Evolutionary conservation across 2,888 invertebrate species (phyloP).

Genomic region (Hirtodrosophila cameraria): DNA sequence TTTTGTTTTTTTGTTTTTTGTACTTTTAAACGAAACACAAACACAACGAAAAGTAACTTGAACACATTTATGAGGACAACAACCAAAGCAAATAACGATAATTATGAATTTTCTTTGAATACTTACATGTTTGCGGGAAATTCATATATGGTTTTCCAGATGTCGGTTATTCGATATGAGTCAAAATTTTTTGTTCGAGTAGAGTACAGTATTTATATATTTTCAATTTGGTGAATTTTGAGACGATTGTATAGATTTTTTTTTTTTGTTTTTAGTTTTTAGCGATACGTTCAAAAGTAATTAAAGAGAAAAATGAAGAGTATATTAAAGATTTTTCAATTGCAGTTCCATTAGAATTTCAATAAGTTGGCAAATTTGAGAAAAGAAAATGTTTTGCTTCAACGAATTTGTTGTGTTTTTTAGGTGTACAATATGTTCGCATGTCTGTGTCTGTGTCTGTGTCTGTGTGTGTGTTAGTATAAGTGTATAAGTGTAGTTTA

Average conservation of each 20-base stretch:
- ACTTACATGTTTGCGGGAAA: conserved; percentile 62
- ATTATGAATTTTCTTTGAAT: conserved; percentile 61
- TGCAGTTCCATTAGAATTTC: conserved; percentile 67
- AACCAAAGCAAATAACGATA: conserved; percentile 76
- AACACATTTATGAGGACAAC: conserved; percentile 76
- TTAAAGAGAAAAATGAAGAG: conserved; percentile 80
- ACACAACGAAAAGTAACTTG: conserved; percentile 70
- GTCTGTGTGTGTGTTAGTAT: no score
- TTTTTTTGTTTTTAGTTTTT: conserved; percentile 42
- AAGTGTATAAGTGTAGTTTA: conserved; percentile 20
- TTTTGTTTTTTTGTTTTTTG: conserved; percentile 19
- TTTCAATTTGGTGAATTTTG: conserved; percentile 64
- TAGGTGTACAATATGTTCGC: conserved; percentile 44
- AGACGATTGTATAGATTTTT: conserved; percentile 55
- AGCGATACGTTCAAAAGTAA: conserved; percentile 80
- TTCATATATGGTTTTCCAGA: conserved; percentile 44
- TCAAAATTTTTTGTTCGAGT: conserved; percentile 61
- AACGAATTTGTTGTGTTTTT: conserved; percentile 56
- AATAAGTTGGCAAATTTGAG: conserved; percentile 63
- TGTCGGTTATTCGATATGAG: conserved; percentile 55
- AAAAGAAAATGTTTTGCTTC: conserved; percentile 55
- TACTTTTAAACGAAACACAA: conserved; percentile 53
- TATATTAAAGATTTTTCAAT: conserved; percentile 74
- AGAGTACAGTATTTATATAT: conserved; percentile 56
- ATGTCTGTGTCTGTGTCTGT: conserved; percentile 26